These are phyloP conservation scores for Holotrichia oblita DNA, from an alignment of 1,140 invertebrate species.

Conservation along the genomic window DNA sequence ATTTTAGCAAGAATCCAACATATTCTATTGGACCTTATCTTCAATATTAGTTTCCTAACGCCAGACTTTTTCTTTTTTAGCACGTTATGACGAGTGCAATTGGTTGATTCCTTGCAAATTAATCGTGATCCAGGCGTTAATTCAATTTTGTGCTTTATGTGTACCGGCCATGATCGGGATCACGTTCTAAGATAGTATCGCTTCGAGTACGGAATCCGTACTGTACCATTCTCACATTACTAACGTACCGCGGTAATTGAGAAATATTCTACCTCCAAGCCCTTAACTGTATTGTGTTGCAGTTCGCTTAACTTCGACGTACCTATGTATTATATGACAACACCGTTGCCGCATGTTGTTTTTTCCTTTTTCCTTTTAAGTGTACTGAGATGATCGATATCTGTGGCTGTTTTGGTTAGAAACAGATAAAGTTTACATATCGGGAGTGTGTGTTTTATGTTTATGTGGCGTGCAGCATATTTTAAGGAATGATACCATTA, in stretches of 20 bases:
- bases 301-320: neutral
- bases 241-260: constrained; percentile 20
- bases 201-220: neutral
- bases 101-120: constrained; percentile 9
- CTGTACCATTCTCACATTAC: constrained; percentile 33
- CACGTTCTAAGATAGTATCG: constrained; percentile 11
- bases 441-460: too few species aligned
- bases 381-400: constrained; percentile 1
- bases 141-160: constrained; percentile 34
- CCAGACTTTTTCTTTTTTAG: neutral
- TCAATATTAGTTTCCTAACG: neutral
- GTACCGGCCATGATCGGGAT: constrained; percentile 8
- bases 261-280: constrained; percentile 30
- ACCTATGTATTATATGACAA: neutral
- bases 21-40: neutral
- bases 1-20: too few species aligned
- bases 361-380: neutral
- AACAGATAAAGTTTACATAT: too few species aligned
- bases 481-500: too few species aligned
- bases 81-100: constrained; percentile 1
- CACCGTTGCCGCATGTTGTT: neutral
- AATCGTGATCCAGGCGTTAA: constrained; percentile 32
- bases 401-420: neutral
- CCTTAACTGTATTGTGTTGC: constrained; percentile 36
- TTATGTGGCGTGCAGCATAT: too few species aligned